Conservation (phyloP, 1,140 invertebrate species). For the Hirudo medicinalis region DNA sequence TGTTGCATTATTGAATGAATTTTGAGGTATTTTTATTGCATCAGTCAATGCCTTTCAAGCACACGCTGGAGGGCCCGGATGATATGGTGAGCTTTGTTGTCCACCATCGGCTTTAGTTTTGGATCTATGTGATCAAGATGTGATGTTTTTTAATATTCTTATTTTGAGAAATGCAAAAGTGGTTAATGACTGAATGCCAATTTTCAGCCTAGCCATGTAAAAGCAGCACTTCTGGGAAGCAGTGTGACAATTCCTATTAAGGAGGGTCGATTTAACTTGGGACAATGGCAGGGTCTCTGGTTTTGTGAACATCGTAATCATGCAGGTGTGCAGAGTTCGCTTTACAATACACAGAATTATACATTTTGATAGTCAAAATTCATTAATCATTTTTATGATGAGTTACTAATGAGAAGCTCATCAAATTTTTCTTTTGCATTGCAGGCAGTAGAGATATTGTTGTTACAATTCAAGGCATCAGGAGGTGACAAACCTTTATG, state of each 20-base stretch:
- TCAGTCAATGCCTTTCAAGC: conserved; percentile 58
- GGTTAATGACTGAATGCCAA: neutral
- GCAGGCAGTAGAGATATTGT: neutral
- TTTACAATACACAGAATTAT: neutral
- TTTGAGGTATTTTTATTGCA: conserved; percentile 10
- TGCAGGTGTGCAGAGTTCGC: conserved; percentile 40
- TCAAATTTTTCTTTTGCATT: neutral
- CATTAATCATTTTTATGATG: neutral
- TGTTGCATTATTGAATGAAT: conserved; percentile 9
- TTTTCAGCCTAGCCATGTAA: conserved; percentile 83
- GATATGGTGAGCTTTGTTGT: conserved; percentile 63
- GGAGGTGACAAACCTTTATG: neutral
- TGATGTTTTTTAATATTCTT: neutral
- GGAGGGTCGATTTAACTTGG: conserved; percentile 80
- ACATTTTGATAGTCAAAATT: neutral
- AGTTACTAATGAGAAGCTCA: too few species aligned
- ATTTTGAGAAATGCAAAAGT: too few species aligned
- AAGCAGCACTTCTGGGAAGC: conserved; percentile 86
- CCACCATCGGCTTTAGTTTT: too few species aligned
- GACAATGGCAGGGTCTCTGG: conserved; percentile 95
- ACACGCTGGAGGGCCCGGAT: conserved; percentile 91
- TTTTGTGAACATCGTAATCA: conserved; percentile 90
- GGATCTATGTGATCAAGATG: neutral
- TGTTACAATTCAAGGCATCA: neutral
- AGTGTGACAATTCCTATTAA: conserved; percentile 88